Conservation (phyloP, 2,797 vertebrate genomes). For the Apogon hyalosoma region DNA sequence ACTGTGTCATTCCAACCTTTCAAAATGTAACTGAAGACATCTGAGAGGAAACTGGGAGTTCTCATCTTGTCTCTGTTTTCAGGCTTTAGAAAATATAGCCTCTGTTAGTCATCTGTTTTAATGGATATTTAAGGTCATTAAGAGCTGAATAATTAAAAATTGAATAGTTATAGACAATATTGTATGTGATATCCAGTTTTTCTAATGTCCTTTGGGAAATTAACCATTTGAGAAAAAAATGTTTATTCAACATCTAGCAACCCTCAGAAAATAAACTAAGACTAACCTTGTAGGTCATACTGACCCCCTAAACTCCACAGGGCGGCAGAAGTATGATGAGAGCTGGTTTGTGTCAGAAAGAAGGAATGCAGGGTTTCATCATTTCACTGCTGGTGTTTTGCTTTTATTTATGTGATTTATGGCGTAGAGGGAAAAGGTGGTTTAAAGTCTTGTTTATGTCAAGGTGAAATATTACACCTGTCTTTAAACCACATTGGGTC, state of each 20-base stretch:
- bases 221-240: neutral
- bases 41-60: too few relatives aligned
- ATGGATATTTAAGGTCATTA: neutral
- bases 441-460: conserved; percentile 22
- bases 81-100: too few relatives aligned
- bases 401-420: conserved; percentile 43
- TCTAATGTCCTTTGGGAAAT: neutral
- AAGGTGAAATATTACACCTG: conserved; percentile 17
- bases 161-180: neutral
- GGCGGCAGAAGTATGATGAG: conserved; percentile 15
- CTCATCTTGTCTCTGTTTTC: too few relatives aligned
- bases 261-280: conserved; percentile 30
- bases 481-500: neutral
- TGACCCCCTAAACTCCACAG: conserved; percentile 6
- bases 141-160: neutral
- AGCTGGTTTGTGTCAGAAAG: conserved; percentile 33
- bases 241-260: conserved; percentile 13
- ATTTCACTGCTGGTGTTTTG: conserved; percentile 4
- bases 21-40: too few relatives aligned
- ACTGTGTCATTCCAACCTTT: too few relatives aligned
- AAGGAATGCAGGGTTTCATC: conserved; percentile 55
- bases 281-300: conserved; percentile 37
- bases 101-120: neutral
- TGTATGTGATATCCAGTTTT: neutral
- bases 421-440: conserved; percentile 15